phyloP scores from a whole-genome alignment of 2,888 invertebrate species.

The Acrobasis suavella region DNA sequence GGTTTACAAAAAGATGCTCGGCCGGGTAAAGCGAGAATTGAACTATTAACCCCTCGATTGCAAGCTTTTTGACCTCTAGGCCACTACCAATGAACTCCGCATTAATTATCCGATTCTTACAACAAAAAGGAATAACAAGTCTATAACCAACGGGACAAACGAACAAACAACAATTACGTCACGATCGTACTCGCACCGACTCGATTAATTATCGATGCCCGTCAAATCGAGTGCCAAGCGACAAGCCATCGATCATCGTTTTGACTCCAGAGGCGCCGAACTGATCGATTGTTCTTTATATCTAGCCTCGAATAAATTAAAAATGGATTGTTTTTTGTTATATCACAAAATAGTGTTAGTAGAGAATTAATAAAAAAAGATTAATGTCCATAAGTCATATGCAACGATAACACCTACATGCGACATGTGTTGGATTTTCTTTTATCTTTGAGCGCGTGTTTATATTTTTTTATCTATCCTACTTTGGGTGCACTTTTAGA shows the following conservation, averaged over 20 bases:
- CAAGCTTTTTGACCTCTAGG: too few species aligned
- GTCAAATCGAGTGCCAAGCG: constrained; percentile 57
- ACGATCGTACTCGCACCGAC: constrained; percentile 41
- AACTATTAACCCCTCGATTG: too few species aligned
- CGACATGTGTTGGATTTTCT: too few species aligned
- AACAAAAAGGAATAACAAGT: constrained; percentile 22
- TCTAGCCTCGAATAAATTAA: constrained; percentile 67
- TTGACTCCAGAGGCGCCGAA: constrained; percentile 60
- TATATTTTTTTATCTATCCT: too few species aligned
- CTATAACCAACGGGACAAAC: constrained; percentile 34
- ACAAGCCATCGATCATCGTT: constrained; percentile 69
- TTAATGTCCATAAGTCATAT: too few species aligned
- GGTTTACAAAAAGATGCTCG: too few species aligned
- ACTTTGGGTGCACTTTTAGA: too few species aligned
- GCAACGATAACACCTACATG: too few species aligned
- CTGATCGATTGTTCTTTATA: constrained; percentile 70
- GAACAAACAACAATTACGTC: constrained; percentile 41
- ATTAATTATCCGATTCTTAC: background rate
- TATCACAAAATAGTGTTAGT: constrained; percentile 37
- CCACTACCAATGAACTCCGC: background rate
- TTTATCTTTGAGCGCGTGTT: too few species aligned
- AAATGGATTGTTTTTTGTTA: constrained; percentile 50
- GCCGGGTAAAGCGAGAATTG: too few species aligned
- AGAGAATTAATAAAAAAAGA: background rate
- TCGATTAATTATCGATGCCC: constrained; percentile 71